These are phyloP conservation scores for Ashinkailepas kermadecensis DNA, from an alignment of 2,888 invertebrate genomes.

Conservation along the genomic window DNA sequence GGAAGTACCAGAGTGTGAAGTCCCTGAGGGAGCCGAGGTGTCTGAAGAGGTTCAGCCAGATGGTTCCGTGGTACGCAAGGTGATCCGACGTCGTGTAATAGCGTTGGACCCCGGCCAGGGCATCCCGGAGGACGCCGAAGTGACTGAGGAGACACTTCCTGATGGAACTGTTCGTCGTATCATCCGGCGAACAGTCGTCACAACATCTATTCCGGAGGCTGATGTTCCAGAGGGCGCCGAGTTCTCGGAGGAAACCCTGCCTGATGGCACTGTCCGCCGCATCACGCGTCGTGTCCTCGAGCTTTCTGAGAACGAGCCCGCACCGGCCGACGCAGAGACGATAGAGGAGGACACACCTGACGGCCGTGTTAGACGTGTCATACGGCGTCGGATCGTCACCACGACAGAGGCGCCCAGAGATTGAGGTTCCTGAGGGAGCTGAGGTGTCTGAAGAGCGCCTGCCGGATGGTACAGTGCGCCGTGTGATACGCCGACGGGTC, in stretches of 20 bases:
- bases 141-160: not conserved
- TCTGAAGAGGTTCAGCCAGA: not conserved
- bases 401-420: not conserved
- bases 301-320: not conserved
- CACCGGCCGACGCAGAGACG: not conserved
- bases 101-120: not conserved
- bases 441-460: not conserved
- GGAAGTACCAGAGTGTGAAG: not conserved
- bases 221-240: constrained; percentile 8
- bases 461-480: not conserved
- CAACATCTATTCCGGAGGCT: not conserved
- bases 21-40: not conserved
- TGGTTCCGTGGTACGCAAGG: not conserved
- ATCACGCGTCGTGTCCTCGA: not conserved
- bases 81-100: not conserved
- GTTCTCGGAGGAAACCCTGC: constrained; percentile 9
- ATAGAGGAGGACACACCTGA: not conserved
- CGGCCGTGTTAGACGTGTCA: not conserved
- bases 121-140: not conserved
- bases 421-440: not conserved
- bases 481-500: not conserved
- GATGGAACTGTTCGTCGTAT: constrained; percentile 9
- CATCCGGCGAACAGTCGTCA: constrained; percentile 3
- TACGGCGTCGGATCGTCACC: not conserved
- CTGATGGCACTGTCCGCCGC: not conserved